Evolutionary conservation across 2,797 vertebrate species (phyloP).

Genomic region (Hoplostethus mediterraneus): DNA sequence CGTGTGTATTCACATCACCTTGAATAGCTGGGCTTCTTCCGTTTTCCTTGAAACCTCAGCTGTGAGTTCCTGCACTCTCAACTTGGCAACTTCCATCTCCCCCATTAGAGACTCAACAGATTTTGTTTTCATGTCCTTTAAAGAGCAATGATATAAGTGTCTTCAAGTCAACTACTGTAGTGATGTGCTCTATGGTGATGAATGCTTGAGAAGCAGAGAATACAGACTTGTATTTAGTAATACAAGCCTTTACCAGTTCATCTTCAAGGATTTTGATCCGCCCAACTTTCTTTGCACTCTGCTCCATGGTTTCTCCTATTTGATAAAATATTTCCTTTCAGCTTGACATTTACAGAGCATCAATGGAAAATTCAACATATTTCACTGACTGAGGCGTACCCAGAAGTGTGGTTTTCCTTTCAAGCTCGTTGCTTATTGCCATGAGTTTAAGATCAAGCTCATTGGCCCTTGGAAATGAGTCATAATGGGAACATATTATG

Average conservation of each 20-base stretch:
- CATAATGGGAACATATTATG: conserved; percentile 25
- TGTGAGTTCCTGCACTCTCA: conserved; percentile 66
- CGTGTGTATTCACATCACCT: conserved; percentile 64
- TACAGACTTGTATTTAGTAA: conserved; percentile 3
- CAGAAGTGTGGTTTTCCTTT: conserved; percentile 82
- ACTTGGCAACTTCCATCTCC: conserved; percentile 56
- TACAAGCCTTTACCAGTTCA: conserved; percentile 81
- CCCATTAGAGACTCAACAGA: conserved; percentile 65
- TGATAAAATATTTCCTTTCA: conserved; percentile 51
- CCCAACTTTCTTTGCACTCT: conserved; percentile 83
- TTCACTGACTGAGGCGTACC: conserved; percentile 76
- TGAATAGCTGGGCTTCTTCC: conserved; percentile 63
- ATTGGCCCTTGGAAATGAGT: conserved; percentile 78
- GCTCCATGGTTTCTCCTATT: conserved; percentile 83
- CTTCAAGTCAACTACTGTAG: not conserved
- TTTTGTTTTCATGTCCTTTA: conserved; percentile 73
- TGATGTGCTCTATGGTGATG: not conserved
- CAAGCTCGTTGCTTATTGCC: conserved; percentile 79
- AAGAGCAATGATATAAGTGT: conserved; percentile 6
- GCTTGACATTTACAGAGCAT: not conserved
- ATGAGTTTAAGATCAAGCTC: conserved; percentile 80
- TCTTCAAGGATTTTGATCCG: conserved; percentile 85
- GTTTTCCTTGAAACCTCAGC: conserved; percentile 74
- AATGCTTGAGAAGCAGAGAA: conserved; percentile 6
- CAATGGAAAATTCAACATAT: conserved; percentile 9